These are phyloP conservation scores for Galleria mellonella DNA, from an alignment of 1,140 invertebrate species.

Conservation along the genomic window DNA sequence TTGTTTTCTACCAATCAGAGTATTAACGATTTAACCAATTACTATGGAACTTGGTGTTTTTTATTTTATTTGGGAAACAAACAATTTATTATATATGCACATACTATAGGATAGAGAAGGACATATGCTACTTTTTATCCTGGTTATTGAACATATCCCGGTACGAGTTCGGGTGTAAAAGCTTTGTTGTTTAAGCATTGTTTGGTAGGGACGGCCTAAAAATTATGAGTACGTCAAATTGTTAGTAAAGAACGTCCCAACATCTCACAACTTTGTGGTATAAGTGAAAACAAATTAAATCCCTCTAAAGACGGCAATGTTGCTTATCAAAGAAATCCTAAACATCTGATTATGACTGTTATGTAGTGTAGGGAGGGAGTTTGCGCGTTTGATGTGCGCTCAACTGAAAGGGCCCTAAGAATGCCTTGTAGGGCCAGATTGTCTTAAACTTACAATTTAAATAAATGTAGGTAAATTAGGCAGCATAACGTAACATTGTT, in stretches of 20 bases:
- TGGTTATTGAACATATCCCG: too few relatives aligned
- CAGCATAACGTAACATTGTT: conserved; percentile 1
- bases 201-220: too few relatives aligned
- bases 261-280: conserved; percentile 10
- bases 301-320: conserved; percentile 36
- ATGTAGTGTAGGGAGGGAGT: conserved; percentile 11
- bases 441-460: conserved; percentile 26
- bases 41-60: too few relatives aligned
- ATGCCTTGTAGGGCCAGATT: conserved; percentile 34
- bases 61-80: too few relatives aligned
- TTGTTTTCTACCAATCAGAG: too few relatives aligned
- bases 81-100: too few relatives aligned
- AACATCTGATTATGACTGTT: conserved; percentile 43
- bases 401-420: conserved; percentile 27
- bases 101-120: too few relatives aligned
- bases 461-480: conserved; percentile 19
- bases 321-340: conserved; percentile 51
- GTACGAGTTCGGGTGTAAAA: too few relatives aligned
- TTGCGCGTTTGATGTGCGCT: conserved; percentile 38
- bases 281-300: conserved; percentile 50
- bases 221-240: not conserved
- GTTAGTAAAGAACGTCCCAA: not conserved
- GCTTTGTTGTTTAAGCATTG: too few relatives aligned
- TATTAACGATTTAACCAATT: too few relatives aligned
- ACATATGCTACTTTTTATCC: too few relatives aligned